A percentile compares a stretch with the other conserved stretches of the same genome.
Conservation (phyloP, 1,140 invertebrate species). For the Euschistus heros region DNA sequence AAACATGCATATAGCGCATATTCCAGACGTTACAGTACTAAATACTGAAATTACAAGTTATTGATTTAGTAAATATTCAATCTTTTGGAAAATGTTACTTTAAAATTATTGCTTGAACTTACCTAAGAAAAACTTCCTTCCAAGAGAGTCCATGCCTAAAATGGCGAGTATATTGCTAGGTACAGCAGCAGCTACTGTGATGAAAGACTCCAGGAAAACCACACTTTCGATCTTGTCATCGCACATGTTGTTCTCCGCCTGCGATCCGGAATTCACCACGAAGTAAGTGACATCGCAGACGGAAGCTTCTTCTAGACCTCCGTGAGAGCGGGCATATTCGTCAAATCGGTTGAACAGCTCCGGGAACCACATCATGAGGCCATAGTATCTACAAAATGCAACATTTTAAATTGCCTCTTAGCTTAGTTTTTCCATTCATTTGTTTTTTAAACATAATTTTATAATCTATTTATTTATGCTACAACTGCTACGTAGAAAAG, state of each 20-base stretch:
- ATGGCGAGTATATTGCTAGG: slow-evolving; percentile 76
- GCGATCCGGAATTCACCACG: slow-evolving; percentile 52
- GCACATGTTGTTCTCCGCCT: slow-evolving; percentile 47
- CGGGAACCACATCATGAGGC: slow-evolving; percentile 85
- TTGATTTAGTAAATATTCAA: no score
- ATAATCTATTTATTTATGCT: no score
- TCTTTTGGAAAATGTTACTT: neutral
- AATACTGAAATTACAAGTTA: slow-evolving; percentile 47
- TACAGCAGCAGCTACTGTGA: slow-evolving; percentile 71
- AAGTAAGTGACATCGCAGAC: slow-evolving; percentile 64
- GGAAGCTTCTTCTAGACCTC: slow-evolving; percentile 46
- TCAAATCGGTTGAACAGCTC: slow-evolving; percentile 80
- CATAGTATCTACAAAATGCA: slow-evolving; percentile 55
- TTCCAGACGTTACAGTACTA: slow-evolving; percentile 72
- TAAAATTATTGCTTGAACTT: slow-evolving; percentile 15
- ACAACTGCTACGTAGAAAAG: no score
- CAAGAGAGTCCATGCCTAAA: slow-evolving; percentile 60
- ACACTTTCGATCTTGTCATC: slow-evolving; percentile 56
- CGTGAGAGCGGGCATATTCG: slow-evolving; percentile 51
- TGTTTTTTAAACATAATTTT: no score
- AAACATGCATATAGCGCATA: slow-evolving; percentile 73
- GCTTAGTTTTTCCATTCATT: no score
- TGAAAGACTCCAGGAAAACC: slow-evolving; percentile 75
- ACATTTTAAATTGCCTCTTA: no score
- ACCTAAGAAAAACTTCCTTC: slow-evolving; percentile 81